These are phyloP conservation scores for Daubentonia madagascariensis DNA, from an alignment of 2,113 vertebrate genomes.

Conservation along the genomic window DNA sequence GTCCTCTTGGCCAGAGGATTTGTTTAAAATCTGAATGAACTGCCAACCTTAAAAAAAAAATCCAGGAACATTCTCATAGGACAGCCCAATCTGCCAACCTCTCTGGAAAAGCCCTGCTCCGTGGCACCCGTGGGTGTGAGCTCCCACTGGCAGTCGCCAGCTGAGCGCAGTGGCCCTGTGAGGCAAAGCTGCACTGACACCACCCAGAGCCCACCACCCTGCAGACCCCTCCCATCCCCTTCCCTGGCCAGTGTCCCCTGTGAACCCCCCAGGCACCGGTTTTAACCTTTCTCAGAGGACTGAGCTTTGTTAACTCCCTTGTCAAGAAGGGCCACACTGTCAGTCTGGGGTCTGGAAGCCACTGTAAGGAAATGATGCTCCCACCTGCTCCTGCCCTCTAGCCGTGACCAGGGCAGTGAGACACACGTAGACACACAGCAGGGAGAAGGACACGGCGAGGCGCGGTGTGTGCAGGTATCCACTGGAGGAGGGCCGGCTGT, in stretches of 20 bases:
- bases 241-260: not conserved
- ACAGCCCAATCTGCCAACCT: not conserved
- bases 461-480: conserved; percentile 80
- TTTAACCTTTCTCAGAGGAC: not conserved
- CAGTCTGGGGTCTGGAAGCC: too few species aligned
- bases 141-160: not conserved
- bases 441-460: conserved; percentile 81
- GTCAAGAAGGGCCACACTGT: too few species aligned
- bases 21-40: not conserved
- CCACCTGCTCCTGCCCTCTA: conserved; percentile 79
- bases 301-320: too few species aligned
- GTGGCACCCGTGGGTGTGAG: not conserved
- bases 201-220: rapidly evolving
- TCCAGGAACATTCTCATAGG: not conserved
- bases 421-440: conserved; percentile 80
- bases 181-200: not conserved
- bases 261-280: rapidly evolving
- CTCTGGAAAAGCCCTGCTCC: too few species aligned
- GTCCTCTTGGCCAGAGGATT: not conserved
- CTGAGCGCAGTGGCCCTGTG: not conserved
- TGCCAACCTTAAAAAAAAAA: not conserved
- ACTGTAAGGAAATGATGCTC: not conserved
- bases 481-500: conserved; percentile 78
- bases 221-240: rapidly evolving
- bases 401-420: conserved; percentile 75